Evolutionary conservation across 1,140 invertebrate genomes (phyloP).

Genomic region (Heliothis virescens): DNA sequence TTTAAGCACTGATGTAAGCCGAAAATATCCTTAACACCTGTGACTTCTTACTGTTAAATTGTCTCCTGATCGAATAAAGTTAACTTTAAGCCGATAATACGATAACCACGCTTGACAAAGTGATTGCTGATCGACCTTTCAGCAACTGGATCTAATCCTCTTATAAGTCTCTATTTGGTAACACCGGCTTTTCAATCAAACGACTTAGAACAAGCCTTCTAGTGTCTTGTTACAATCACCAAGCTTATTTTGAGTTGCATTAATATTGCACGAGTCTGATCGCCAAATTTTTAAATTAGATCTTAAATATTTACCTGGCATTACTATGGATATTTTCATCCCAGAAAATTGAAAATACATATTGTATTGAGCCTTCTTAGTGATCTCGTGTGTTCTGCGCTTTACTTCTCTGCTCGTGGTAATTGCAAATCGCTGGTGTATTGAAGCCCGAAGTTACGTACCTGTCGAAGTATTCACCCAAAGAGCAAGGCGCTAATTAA

Average conservation of each 20-base stretch:
- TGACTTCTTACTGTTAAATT: too few species aligned
- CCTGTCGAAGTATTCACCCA: background rate
- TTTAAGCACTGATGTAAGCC: too few species aligned
- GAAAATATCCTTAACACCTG: too few species aligned
- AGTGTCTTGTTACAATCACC: background rate
- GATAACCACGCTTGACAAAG: background rate
- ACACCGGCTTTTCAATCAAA: constrained; percentile 1
- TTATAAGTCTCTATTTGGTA: background rate
- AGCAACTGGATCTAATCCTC: constrained; percentile 1
- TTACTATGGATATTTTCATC: too few species aligned
- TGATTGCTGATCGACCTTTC: background rate
- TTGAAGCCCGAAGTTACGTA: constrained; percentile 1
- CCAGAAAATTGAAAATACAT: too few species aligned
- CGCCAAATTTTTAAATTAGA: too few species aligned
- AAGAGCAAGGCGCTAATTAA: constrained; percentile 13
- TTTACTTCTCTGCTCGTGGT: background rate
- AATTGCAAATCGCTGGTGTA: constrained; percentile 20
- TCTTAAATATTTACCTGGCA: too few species aligned
- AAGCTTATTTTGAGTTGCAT: background rate
- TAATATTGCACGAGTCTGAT: background rate
- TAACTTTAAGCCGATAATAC: background rate
- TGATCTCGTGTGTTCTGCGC: background rate
- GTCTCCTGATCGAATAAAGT: too few species aligned
- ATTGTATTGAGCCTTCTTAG: too few species aligned
- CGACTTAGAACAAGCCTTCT: background rate